Evolutionary conservation across 1,140 invertebrate species (phyloP).

Genomic region (Bradynema listronoti): DNA sequence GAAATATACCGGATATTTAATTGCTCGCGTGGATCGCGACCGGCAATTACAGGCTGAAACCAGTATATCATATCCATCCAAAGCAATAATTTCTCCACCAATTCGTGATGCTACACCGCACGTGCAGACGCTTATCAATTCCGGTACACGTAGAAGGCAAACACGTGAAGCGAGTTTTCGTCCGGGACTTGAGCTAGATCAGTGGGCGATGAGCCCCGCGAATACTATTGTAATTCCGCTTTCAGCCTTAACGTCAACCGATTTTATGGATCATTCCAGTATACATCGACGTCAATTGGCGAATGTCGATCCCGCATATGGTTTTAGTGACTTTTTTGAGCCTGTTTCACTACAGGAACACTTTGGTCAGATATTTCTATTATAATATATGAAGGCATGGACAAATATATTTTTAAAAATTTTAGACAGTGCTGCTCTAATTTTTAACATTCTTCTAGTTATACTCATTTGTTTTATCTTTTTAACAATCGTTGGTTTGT

Average conservation of each 20-base stretch:
- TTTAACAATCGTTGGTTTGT: too few relatives aligned
- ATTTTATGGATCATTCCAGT: neutral
- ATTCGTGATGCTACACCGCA: neutral
- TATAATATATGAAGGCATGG: too few relatives aligned
- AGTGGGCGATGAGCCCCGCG: neutral
- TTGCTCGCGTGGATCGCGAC: constrained; percentile 54
- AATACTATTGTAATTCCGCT: too few relatives aligned
- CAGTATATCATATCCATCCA: constrained; percentile 1
- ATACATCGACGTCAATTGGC: constrained; percentile 29
- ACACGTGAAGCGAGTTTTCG: too few relatives aligned
- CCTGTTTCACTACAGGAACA: constrained; percentile 25
- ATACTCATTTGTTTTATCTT: too few relatives aligned
- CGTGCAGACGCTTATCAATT: too few relatives aligned
- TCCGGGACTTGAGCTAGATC: constrained; percentile 12
- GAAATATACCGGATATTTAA: constrained; percentile 56
- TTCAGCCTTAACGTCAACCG: neutral
- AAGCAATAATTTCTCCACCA: constrained; percentile 11
- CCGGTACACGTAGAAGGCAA: too few relatives aligned
- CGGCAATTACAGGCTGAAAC: neutral
- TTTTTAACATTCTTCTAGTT: too few relatives aligned
- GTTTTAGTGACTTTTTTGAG: constrained; percentile 38
- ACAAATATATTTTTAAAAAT: too few relatives aligned
- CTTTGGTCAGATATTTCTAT: too few relatives aligned
- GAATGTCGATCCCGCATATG: constrained; percentile 34
- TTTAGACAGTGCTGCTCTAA: too few relatives aligned